Conservation (phyloP, 2,113 vertebrate species). For the Regulus satrapa region DNA sequence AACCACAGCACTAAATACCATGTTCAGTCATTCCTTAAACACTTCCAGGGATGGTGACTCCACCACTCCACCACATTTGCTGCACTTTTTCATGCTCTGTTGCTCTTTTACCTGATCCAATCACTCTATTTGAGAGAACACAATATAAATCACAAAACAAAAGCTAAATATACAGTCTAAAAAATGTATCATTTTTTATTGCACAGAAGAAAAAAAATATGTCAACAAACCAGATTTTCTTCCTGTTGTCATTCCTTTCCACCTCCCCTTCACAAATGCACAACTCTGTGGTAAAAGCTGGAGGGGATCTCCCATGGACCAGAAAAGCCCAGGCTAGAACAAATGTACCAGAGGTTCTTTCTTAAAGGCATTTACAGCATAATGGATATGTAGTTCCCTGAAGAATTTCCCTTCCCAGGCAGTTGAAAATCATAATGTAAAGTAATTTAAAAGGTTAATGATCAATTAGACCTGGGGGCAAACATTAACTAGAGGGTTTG, state of each 20-base stretch:
- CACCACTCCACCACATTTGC: not conserved
- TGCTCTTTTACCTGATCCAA: not conserved
- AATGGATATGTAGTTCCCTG: not conserved
- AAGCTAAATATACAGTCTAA: not conserved
- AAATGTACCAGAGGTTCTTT: not conserved
- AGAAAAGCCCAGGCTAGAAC: not conserved
- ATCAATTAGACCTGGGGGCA: not conserved
- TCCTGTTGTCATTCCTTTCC: not conserved
- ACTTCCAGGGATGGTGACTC: not conserved
- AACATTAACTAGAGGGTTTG: not conserved
- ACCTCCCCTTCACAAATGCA: not conserved
- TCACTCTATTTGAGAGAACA: not conserved
- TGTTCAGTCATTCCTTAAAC: no score
- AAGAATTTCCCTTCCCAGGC: not conserved
- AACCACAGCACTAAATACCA: not conserved
- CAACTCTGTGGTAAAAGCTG: not conserved
- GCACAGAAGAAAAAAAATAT: not conserved
- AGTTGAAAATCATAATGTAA: not conserved
- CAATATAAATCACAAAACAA: not conserved
- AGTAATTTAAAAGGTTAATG: not conserved
- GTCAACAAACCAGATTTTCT: not conserved
- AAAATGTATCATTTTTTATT: not conserved
- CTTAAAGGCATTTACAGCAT: not conserved
- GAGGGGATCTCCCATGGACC: not conserved
- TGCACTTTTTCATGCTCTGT: not conserved